These are phyloP conservation scores for Leptinotarsa undecemlineata DNA, from an alignment of 1,140 invertebrate species.

Conservation along the genomic window DNA sequence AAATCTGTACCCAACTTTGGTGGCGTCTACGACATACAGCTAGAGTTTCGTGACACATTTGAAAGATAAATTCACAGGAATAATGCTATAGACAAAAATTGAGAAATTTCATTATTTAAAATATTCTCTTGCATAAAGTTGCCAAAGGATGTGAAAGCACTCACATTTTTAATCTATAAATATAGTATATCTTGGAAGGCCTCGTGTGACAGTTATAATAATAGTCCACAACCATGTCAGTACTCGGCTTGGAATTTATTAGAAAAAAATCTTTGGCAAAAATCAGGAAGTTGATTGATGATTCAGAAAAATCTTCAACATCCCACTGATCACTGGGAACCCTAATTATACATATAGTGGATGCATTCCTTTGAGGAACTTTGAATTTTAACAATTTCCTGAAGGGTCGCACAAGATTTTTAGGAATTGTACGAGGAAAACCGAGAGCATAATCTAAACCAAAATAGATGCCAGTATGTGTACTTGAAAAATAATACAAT, in stretches of 20 bases:
- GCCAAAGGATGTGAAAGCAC: neutral
- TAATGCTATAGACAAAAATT: no score
- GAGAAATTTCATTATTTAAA: neutral
- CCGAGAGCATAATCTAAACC: neutral
- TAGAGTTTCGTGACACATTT: constrained; percentile 7
- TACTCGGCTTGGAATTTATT: neutral
- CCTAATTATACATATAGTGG: neutral
- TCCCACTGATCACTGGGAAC: neutral
- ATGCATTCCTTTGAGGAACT: neutral
- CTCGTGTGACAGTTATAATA: neutral
- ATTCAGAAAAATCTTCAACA: neutral
- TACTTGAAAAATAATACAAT: no score
- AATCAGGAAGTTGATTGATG: neutral
- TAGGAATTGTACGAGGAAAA: neutral
- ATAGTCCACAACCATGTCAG: neutral
- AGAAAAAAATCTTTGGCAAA: neutral
- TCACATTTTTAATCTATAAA: neutral
- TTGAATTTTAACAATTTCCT: neutral
- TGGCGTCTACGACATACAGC: neutral
- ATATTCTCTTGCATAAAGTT: neutral
- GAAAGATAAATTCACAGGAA: neutral
- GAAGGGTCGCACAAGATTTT: neutral
- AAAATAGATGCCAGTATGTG: no score
- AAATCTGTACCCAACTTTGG: neutral
- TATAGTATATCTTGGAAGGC: neutral